Evolutionary conservation across 2,797 vertebrate species (phyloP), one percentile per base, ranked within the genome.

Genomic region (Lacerta viridis): DNA sequence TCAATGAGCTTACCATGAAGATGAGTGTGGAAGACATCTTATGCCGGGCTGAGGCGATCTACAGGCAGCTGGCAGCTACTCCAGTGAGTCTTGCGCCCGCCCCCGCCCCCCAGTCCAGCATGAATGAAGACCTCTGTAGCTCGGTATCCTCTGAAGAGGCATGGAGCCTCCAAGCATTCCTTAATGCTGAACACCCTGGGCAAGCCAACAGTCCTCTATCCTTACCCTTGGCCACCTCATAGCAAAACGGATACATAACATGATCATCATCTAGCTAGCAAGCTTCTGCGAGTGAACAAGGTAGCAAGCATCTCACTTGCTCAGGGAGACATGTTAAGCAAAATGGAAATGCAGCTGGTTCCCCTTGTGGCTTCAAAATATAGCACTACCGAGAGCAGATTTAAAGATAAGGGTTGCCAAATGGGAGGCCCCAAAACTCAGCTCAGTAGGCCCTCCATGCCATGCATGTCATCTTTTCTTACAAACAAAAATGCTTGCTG

Each of bases 1-100:
- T 98, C 77, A 98, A 99, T 1, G 98, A 99, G 43, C 93, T 99
- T 96, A 98, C 98, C 9, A 99, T 99, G 98, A 98, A 96, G 97
- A 93, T 99, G 96, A 98, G 98, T 27, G 96, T 98, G 92, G 97
- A 98, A 91, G 95, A 90, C 0, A 89, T 98, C 39, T 96, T 99
- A 74, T 92, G 94, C 0, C 97, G 97, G 18, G 97, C 98, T 0
- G 98, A 99, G 86, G 95, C 97, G 18, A 98, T 99, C 87, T 98
- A 97, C 95, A 96, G 92, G 80, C 98, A 87, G 97, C 96, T 97
- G 82, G 91, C 90, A 0, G 92, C 95, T 59, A 96, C 95, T 89
- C 84, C 46, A 1, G 97, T 97, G 90, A 86, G 59, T 64, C 29
- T 84, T 36, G 20, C 71, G 1, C 33, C 33, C 13, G 15, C 9